These are phyloP conservation scores for Liodrosophila aerea DNA, from an alignment of 2,888 invertebrate species.

Conservation along the genomic window DNA sequence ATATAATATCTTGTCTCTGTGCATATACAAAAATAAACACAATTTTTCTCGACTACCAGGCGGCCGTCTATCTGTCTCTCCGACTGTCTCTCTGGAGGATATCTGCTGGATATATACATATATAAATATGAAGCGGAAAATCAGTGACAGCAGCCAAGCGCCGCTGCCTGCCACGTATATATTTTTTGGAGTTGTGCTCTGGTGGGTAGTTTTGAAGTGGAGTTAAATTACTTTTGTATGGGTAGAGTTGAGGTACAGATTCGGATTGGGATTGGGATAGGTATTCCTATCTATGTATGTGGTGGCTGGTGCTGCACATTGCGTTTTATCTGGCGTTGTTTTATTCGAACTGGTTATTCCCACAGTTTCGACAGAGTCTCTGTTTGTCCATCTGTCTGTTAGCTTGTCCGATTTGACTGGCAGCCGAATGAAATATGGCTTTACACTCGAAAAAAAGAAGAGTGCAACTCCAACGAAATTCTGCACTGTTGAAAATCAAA, in stretches of 20 bases:
- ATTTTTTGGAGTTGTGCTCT: slow-evolving; percentile 37
- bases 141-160: slow-evolving; percentile 68
- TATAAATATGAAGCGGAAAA: slow-evolving; percentile 75
- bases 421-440: slow-evolving; percentile 73
- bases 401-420: slow-evolving; percentile 75
- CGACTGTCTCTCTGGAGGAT: slow-evolving; percentile 47
- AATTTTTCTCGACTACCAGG: slow-evolving; percentile 54
- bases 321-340: slow-evolving; percentile 46
- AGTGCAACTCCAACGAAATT: slow-evolving; percentile 42
- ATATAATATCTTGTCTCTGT: slow-evolving; percentile 44
- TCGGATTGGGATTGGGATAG: slow-evolving; percentile 12
- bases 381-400: slow-evolving; percentile 70
- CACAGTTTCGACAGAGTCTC: slow-evolving; percentile 48
- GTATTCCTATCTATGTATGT: slow-evolving; percentile 21
- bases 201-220: slow-evolving; percentile 68
- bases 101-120: slow-evolving; percentile 8
- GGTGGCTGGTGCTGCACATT: slow-evolving; percentile 25
- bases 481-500: slow-evolving; percentile 48
- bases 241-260: slow-evolving; percentile 3
- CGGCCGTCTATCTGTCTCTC: slow-evolving; percentile 18
- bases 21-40: slow-evolving; percentile 67
- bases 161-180: slow-evolving; percentile 37
- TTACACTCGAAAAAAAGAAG: slow-evolving; percentile 36
- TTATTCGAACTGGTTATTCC: slow-evolving; percentile 61
- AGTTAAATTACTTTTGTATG: slow-evolving; percentile 72